Evolutionary conservation across 2,888 invertebrate species (phyloP), one percentile per base, ranked within the genome.

Genomic region (Sphaerophoria taeniata): DNA sequence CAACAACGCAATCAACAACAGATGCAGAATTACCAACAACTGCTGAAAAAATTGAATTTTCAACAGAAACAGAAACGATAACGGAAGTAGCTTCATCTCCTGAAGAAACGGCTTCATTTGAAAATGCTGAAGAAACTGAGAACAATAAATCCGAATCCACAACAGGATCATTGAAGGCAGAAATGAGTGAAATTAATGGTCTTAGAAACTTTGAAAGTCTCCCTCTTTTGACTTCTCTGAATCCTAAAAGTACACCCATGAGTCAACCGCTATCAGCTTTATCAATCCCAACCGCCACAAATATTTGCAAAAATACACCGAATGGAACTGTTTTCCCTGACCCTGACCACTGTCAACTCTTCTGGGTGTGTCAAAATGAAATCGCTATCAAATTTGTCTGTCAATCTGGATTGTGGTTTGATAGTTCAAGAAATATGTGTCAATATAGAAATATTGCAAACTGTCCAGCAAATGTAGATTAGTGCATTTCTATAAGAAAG

Each of bases 351-450:
- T 65, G 65, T 12, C 9, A 11, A 3, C 49, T 11, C 1, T 65
- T 49, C 34, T 65, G 65, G 65, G 36, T 49, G 34, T 65, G 65
- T 65, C 65, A 4, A 4, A 34, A 65, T 2, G 36, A 36, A 36
- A 6, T 34, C 12, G 34, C 65, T 16, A 16, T 36, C 0, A 49
- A 12, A 65, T 65, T 65, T 0, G 6, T 36, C 12, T 65, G 65
- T 4, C 65, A n/a, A 0, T 0, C 49, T 1, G 65, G 65, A 11
- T 12, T 34, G 16, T 65, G 65, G 65, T 65, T 65, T 4, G 65
- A 65, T 24, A 65, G 0, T 3, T 2, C 3, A 0, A 36, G 6
- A 0, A 6, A 34, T 6, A 12, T 36, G 14, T 65, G 65, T 65
- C 65, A 49, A 49, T 6, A 3, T 12, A 4, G 0, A 4, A 11